Base-by-base conservation (phyloP, 2,888 invertebrate species). In the Dryocosmus kuriphilus region DNA sequence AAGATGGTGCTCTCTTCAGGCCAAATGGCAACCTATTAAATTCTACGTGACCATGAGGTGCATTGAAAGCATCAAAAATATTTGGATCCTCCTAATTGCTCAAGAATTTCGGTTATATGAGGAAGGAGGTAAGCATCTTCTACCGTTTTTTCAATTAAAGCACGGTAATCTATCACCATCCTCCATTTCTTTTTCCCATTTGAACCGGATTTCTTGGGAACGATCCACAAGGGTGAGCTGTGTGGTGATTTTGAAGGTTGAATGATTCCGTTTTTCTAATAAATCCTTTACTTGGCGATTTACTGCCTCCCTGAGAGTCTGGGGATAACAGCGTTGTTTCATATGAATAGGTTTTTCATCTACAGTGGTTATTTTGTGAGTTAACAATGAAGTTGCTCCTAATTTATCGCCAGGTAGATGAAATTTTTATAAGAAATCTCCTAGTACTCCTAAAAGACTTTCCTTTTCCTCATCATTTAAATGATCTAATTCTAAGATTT, bases 81-180 rank as follows among this genome's bases (percentile, higher is more conserved):
- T n/a, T n/a, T n/a, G n/a, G n/a, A n/a, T n/a, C n/a, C n/a, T n/a
- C n/a, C n/a, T n/a, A n/a, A n/a, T n/a, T n/a, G n/a, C n/a, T n/a
- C n/a, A n/a, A n/a, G n/a, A n/a, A 77, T 77, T 14, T 67, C 30
- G 19, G 24, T 11, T 1, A 77, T 77, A 27, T 77, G 41, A 1
- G 77, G 77, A 8, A 77, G 22, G 0, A 67, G 61, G 22, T 71
- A 71, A 2, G 27, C 16, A 22, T 77, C 61, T 19, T 19, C 57
- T 9, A 76, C 24, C 0, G 67, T n/a, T n/a, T 76, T 71, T 41
- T 76, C 76, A 19, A 71, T 76, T 30, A 75, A 46, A 0, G 19
- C 22, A 24, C 76, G 65, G 35, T 67, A 76, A 38, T 76, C 57
- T 1, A 41, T 67, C 2, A 41, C 41, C 51, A 41, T 41, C 19